Evolutionary conservation across 1,140 invertebrate species (phyloP).

Genomic region (Oedothorax gibbosus): DNA sequence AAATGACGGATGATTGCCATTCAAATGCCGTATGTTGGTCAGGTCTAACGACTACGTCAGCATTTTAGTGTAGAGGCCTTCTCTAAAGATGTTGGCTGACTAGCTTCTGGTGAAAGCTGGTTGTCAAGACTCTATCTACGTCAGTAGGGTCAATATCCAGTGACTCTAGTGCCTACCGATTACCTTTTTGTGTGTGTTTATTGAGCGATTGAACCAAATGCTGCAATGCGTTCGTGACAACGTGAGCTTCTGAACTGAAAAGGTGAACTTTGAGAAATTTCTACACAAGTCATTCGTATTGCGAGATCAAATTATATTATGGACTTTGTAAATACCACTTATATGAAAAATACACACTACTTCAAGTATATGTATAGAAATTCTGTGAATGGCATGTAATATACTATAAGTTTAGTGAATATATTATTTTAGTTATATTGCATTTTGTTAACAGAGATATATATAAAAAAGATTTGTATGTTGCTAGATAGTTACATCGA

Average conservation of each 20-base stretch:
- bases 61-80: no score
- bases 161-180: no score
- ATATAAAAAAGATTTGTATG: conserved; percentile 47
- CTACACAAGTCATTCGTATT: conserved; percentile 35
- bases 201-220: conserved; percentile 47
- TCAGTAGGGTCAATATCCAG: no score
- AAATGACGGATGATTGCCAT: no score
- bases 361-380: no score
- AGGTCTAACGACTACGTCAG: no score
- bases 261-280: conserved; percentile 47
- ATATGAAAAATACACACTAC: conserved; percentile 21
- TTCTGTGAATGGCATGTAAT: conserved; percentile 47
- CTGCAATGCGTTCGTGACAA: conserved; percentile 51
- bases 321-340: conserved; percentile 46
- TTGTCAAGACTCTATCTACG: no score
- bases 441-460: conserved; percentile 60
- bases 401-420: conserved; percentile 40
- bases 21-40: no score
- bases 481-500: conserved; percentile 58
- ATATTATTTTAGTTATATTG: conserved; percentile 61
- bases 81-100: no score
- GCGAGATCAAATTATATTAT: conserved; percentile 45
- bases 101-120: no score
- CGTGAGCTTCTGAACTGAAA: conserved; percentile 46
- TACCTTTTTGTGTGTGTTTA: no score